Evolutionary conservation across 1,140 invertebrate species (phyloP).

Genomic region (Apis laboriosa): DNA sequence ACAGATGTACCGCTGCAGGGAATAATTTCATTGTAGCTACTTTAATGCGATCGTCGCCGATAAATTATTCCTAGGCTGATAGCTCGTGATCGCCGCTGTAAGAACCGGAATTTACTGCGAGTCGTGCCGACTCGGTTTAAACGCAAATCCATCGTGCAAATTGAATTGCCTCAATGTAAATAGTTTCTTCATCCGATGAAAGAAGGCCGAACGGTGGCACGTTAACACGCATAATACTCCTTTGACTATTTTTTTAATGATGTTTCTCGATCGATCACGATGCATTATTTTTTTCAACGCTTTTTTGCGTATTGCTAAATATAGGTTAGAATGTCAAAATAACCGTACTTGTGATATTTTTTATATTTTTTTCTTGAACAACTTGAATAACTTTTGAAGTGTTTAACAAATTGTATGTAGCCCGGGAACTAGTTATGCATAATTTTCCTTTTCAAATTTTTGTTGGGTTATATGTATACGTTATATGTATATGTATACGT

Average conservation of each 20-base stretch:
- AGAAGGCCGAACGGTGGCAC: conserved; percentile 36
- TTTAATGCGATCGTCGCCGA: conserved; percentile 47
- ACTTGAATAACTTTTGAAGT: not conserved
- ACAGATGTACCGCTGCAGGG: conserved; percentile 14
- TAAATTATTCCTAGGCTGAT: conserved; percentile 43
- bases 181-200: conserved; percentile 31
- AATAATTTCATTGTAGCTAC: conserved; percentile 51
- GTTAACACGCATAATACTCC: conserved; percentile 30
- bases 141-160: conserved; percentile 41
- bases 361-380: no score
- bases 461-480: not conserved
- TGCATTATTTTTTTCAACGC: not conserved
- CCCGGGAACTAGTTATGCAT: not conserved
- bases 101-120: conserved; percentile 42
- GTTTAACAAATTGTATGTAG: conserved; percentile 20
- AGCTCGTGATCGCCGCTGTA: conserved; percentile 39
- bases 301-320: not conserved
- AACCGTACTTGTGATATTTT: not conserved
- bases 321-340: not conserved
- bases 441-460: not conserved
- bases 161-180: conserved; percentile 51
- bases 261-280: conserved; percentile 26
- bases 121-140: conserved; percentile 3
- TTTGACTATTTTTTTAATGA: not conserved
- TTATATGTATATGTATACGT: no score